phyloP scores from a whole-genome alignment of 2,888 invertebrate genomes.

The Plutella xylostella region DNA sequence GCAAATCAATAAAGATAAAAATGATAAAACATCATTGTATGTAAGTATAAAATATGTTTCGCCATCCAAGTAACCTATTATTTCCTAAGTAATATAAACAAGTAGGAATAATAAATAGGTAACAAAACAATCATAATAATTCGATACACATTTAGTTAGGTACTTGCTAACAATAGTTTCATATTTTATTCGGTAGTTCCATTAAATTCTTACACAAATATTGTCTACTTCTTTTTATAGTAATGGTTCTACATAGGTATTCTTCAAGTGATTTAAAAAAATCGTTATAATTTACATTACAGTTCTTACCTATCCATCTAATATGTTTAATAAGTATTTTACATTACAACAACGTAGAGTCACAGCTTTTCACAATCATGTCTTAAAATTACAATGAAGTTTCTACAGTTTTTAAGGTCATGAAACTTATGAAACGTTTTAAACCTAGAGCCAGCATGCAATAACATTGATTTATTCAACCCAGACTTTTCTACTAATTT shows the following conservation, averaged over 20 bases:
- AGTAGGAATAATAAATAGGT: not conserved
- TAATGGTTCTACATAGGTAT: not conserved
- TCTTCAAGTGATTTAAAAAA: not conserved
- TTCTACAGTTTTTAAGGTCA: no score
- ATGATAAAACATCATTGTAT: slow-evolving; percentile 33
- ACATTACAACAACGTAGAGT: slow-evolving; percentile 2
- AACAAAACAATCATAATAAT: slow-evolving; percentile 13
- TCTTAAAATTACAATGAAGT: no score
- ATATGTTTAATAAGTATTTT: not conserved
- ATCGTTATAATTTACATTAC: not conserved
- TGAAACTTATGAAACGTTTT: no score
- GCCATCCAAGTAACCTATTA: slow-evolving; percentile 28
- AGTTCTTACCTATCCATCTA: not conserved
- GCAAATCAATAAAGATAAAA: slow-evolving; percentile 56
- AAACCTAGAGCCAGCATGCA: no score
- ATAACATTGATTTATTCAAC: no score
- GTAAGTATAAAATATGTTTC: slow-evolving; percentile 49
- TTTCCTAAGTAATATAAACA: slow-evolving; percentile 33
- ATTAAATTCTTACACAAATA: slow-evolving; percentile 40
- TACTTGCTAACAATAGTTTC: slow-evolving; percentile 13
- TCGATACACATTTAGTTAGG: slow-evolving; percentile 20
- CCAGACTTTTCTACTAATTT: no score
- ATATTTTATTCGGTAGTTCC: slow-evolving; percentile 19
- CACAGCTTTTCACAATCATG: slow-evolving; percentile 13
- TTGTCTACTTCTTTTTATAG: slow-evolving; percentile 41